These are phyloP conservation scores for Oasisia sp. DNA, from an alignment of 2,888 invertebrate species.

Conservation along the genomic window DNA sequence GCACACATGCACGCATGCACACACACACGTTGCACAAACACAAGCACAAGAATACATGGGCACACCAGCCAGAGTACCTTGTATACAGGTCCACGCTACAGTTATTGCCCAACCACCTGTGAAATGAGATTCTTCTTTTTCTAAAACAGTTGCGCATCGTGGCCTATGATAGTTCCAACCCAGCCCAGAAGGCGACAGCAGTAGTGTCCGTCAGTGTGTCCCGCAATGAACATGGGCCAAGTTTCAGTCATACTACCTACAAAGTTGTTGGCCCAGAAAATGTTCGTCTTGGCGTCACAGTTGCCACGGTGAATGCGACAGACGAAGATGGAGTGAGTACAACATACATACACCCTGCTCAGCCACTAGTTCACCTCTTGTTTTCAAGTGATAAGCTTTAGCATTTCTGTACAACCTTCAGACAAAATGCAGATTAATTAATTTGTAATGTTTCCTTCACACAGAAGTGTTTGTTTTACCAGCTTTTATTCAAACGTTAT, in stretches of 20 bases:
- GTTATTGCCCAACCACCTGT: not conserved
- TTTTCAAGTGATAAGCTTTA: not conserved
- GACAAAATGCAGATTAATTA: no score
- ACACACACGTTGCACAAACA: not conserved
- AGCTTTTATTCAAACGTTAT: no score
- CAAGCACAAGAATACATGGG: not conserved
- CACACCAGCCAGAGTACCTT: not conserved
- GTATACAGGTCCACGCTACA: not conserved
- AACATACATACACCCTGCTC: not conserved
- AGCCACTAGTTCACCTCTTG: not conserved
- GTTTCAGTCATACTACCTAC: constrained; percentile 46
- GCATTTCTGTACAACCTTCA: no score
- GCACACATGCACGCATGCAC: no score
- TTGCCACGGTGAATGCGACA: constrained; percentile 49
- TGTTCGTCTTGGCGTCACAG: constrained; percentile 43
- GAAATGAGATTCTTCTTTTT: not conserved
- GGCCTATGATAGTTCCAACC: constrained; percentile 55
- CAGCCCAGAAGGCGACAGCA: constrained; percentile 45
- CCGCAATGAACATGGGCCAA: constrained; percentile 54
- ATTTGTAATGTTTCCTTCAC: no score
- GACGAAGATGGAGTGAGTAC: constrained; percentile 52
- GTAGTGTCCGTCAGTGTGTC: constrained; percentile 49
- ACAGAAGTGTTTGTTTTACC: no score
- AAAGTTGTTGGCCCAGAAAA: constrained; percentile 45
- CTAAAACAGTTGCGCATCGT: constrained; percentile 43